Evolutionary conservation across 2,888 invertebrate species (phyloP).

Genomic region (Plutella xylostella): DNA sequence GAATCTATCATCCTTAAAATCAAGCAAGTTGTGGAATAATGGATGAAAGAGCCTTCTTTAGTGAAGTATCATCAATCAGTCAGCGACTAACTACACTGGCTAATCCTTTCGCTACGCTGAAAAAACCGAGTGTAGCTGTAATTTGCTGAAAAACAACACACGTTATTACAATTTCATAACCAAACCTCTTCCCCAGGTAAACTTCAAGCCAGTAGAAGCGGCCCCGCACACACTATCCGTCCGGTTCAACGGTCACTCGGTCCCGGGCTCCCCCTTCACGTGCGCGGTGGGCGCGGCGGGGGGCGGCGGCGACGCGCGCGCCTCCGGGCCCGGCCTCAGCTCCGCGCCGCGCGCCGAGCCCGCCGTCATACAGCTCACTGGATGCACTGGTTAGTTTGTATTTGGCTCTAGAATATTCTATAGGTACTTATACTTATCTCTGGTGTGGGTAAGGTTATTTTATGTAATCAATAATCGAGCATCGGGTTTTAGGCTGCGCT

Average conservation of each 20-base stretch:
- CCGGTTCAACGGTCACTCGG: constrained; percentile 80
- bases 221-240: constrained; percentile 93
- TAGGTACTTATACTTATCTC: background rate
- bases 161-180: no score
- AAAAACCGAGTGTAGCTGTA: no score
- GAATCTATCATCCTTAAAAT: no score
- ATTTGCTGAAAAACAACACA: no score
- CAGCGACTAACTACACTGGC: no score
- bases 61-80: no score
- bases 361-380: constrained; percentile 56
- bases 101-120: no score
- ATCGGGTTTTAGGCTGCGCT: no score
- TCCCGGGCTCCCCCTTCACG: constrained; percentile 93
- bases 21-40: no score
- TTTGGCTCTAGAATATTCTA: background rate
- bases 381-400: constrained; percentile 45
- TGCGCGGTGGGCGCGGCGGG: constrained; percentile 78
- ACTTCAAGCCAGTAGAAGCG: constrained; percentile 96
- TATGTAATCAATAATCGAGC: no score
- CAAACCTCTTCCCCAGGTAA: constrained; percentile 79
- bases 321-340: constrained; percentile 48
- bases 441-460: no score
- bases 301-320: constrained; percentile 53
- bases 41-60: no score
- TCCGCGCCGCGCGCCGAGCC: constrained; percentile 49